Conservation (phyloP, 2,113 vertebrate genomes). For the Nothobranchius furzeri region DNA sequence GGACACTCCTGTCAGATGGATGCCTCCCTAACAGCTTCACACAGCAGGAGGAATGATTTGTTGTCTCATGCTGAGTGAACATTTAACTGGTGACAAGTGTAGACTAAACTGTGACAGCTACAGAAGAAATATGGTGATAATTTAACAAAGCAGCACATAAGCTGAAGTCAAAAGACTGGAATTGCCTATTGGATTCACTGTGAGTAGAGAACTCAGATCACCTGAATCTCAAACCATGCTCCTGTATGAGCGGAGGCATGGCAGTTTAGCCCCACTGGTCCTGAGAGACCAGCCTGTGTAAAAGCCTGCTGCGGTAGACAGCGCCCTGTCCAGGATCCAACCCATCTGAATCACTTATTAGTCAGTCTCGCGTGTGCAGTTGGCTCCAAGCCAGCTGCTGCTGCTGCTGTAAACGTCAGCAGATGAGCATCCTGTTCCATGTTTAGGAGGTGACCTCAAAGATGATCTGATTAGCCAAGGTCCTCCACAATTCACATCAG, state of each 20-base stretch:
- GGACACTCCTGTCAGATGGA: no score
- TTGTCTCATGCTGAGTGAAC: no score
- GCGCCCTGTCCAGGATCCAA: conserved; percentile 10
- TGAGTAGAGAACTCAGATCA: conserved; percentile 28
- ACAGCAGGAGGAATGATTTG: no score
- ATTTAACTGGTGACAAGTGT: no score
- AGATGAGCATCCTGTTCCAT: conserved; percentile 2
- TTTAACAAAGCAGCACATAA: conserved; percentile 44
- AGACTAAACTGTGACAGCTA: no score
- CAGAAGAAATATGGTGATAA: background rate
- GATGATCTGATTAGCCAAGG: background rate
- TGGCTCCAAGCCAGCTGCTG: conserved; percentile 10
- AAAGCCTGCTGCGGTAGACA: conserved; percentile 18
- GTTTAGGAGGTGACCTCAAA: conserved; percentile 19
- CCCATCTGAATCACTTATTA: conserved; percentile 23
- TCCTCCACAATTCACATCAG: background rate
- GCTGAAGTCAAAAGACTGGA: conserved; percentile 32
- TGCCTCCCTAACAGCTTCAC: no score
- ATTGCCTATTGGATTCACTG: conserved; percentile 18
- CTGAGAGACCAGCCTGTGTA: conserved; percentile 17
- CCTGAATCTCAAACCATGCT: conserved; percentile 25
- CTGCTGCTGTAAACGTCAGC: conserved; percentile 41
- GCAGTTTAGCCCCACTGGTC: conserved; percentile 14
- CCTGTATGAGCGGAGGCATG: conserved; percentile 33
- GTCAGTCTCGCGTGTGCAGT: conserved; percentile 14